Evolutionary conservation across 2,888 invertebrate species (phyloP), one percentile per base, ranked within the genome.

Genomic region (Sarcophaga variegata): DNA sequence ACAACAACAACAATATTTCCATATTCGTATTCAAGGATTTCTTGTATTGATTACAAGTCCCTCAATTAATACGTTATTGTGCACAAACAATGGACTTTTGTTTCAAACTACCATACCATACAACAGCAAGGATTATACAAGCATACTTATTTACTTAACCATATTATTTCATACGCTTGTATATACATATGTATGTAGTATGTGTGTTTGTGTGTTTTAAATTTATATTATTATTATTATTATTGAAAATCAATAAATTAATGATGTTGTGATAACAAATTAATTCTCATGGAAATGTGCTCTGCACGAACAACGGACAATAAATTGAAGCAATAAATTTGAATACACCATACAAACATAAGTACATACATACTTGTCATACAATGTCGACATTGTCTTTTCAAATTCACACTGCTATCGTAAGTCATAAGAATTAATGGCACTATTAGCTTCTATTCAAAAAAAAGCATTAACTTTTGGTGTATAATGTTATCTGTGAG

Each of bases 201-300:
- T n/a, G n/a, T n/a, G n/a, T n/a, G n/a, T n/a, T n/a, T n/a, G 20
- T 66, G 1, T 66, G 4, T 37, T 66, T 66, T 27, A 67, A 37
- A 37, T 37, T 37, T 37, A 37, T 8, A 37, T 37, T 8, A 37
- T 37, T 10, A 37, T 37, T 10, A 37, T 37, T 25, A 22, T 22
- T 22, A 69, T 67, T 69, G 66, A 67, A 70, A 62, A 27, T 71
- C 72, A 22, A 80, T 80, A 80, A 80, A 80, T 80, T 37, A 80
- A 80, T 80, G 80, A 72, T 71, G 71, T 37, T 37, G 37, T 37
- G 37, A 37, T 10, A 80, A 72, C 72, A 80, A 80, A 80, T 80
- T 67, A 80, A 80, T 80, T 72, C 66, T 59, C 78, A 70, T 59
- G 45, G 64, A 80, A 59, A 72, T 72, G 64, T 66, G 59, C 59